A percentile compares a stretch with the other conserved stretches of the same genome.
These are phyloP conservation scores for Sinelater perroti DNA, from an alignment of 2,888 invertebrate genomes.

Conservation along the genomic window DNA sequence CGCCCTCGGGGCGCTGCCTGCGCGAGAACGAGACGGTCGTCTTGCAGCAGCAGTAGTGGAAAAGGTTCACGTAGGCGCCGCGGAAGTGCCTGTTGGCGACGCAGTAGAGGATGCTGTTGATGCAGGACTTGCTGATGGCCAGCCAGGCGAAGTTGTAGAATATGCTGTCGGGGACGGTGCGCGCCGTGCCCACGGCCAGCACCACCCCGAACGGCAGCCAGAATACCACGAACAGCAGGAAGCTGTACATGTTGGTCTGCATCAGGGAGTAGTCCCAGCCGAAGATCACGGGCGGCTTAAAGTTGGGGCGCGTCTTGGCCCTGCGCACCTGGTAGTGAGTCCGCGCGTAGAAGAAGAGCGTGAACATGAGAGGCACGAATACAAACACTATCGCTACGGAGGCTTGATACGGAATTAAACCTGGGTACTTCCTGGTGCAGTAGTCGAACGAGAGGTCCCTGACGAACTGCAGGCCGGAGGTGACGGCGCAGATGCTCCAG, in stretches of 20 bases:
- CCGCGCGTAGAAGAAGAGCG: conserved; percentile 65
- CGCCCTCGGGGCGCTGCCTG: conserved; percentile 64
- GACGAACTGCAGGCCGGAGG: conserved; percentile 70
- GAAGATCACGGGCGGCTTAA: conserved; percentile 70
- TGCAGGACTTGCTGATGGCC: conserved; percentile 73
- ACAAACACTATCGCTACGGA: conserved; percentile 68
- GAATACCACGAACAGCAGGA: conserved; percentile 67
- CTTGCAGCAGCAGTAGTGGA: conserved; percentile 84
- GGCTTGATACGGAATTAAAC: conserved; percentile 67
- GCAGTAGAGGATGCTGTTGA: conserved; percentile 73
- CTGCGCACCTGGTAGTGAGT: conserved; percentile 64
- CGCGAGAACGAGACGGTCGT: conserved; percentile 74
- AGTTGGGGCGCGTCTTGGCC: conserved; percentile 65
- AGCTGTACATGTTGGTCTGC: conserved; percentile 72
- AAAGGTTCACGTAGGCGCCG: conserved; percentile 75
- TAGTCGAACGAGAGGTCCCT: conserved; percentile 73
- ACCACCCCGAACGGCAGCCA: conserved; percentile 76
- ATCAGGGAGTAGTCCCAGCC: conserved; percentile 70
- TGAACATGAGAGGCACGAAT: conserved; percentile 66
- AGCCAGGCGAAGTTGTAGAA: conserved; percentile 76
- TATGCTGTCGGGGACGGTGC: conserved; percentile 61
- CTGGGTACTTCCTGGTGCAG: conserved; percentile 66
- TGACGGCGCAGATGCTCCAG: conserved; percentile 66
- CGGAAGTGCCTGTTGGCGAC: conserved; percentile 73
- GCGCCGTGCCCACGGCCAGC: conserved; percentile 65